Conservation (phyloP, 1,140 invertebrate species). For the Marisa cornuarietis region DNA sequence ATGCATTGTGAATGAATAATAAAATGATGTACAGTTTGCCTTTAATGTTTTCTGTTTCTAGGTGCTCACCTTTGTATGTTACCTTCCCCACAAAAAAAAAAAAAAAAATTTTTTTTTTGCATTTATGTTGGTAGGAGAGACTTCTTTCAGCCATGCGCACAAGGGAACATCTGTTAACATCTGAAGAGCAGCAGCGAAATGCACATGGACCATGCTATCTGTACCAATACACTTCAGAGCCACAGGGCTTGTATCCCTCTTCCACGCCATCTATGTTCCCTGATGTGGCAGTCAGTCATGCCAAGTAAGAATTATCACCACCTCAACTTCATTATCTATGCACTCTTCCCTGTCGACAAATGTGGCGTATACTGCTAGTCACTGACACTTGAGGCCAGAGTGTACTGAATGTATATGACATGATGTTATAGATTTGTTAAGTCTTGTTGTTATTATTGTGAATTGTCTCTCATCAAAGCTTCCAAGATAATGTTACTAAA, state of each 20-base stretch:
- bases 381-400: too few species aligned
- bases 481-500: too few species aligned
- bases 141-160: conserved; percentile 82
- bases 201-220: conserved; percentile 85
- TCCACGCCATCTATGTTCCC: conserved; percentile 76
- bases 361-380: too few species aligned
- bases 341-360: background rate
- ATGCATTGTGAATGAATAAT: too few species aligned
- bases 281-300: conserved; percentile 71
- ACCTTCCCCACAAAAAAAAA: too few species aligned
- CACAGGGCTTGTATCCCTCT: conserved; percentile 68
- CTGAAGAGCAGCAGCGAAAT: conserved; percentile 82
- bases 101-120: background rate
- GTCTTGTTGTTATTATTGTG: too few species aligned
- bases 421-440: too few species aligned
- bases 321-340: background rate
- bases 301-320: conserved; percentile 56
- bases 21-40: too few species aligned
- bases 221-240: conserved; percentile 73
- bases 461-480: too few species aligned
- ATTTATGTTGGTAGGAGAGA: conserved; percentile 67
- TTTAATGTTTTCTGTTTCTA: too few species aligned
- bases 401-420: too few species aligned
- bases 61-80: too few species aligned
- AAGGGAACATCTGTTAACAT: conserved; percentile 75